These are phyloP conservation scores for Etia nguti DNA, from an alignment of 2,113 vertebrate species.

Conservation along the genomic window DNA sequence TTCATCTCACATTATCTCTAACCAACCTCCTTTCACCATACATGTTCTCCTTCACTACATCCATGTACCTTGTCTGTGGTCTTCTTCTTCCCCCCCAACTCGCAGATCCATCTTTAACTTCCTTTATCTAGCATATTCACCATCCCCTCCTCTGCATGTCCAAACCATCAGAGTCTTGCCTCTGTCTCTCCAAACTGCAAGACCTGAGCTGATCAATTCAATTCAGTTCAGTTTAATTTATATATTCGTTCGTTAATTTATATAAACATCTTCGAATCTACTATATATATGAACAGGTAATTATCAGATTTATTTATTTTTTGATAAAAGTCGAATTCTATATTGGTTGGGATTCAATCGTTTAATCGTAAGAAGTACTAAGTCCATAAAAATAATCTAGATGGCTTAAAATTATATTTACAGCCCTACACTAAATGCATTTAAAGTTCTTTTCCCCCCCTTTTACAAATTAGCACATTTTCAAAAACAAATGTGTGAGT, in stretches of 20 bases:
- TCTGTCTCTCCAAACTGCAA: neutral
- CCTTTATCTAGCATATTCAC: neutral
- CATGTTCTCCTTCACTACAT: neutral
- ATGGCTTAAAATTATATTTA: neutral
- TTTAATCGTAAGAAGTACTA: neutral
- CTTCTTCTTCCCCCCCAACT: neutral
- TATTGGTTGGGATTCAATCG: neutral
- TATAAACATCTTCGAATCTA: neutral
- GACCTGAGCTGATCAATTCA: neutral
- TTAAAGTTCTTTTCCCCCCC: rapidly evolving
- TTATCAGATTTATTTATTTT: neutral
- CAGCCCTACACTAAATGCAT: neutral
- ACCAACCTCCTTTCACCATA: neutral
- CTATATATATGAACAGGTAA: neutral
- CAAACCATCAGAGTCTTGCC: neutral
- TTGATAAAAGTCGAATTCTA: neutral
- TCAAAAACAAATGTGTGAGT: neutral
- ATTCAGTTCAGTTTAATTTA: neutral
- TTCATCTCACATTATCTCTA: neutral
- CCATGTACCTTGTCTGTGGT: neutral
- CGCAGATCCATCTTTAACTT: neutral
- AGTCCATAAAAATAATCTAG: neutral
- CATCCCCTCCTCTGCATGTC: neutral
- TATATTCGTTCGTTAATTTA: neutral
- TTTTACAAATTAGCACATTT: neutral